A percentile compares a stretch with the other conserved stretches of the same genome.
phyloP scores from a whole-genome alignment of 2,113 vertebrate species.

The Istiophorus platypterus region DNA sequence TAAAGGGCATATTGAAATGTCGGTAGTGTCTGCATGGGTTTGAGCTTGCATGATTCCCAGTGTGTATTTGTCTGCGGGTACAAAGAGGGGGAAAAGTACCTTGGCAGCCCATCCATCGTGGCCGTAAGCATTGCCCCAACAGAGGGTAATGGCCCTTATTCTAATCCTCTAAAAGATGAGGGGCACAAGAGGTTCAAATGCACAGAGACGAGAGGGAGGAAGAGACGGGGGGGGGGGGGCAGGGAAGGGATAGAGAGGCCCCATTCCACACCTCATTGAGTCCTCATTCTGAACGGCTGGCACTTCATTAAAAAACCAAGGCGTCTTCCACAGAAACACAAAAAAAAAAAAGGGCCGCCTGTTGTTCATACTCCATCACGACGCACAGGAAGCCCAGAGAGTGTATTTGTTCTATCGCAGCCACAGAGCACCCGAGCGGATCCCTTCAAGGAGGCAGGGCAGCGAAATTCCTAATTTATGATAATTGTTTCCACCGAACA shows the following conservation, averaged over 20 bases:
- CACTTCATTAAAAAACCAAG: constrained; percentile 73
- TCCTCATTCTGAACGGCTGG: constrained; percentile 57
- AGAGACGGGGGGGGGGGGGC: constrained; percentile 26
- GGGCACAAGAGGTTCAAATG: constrained; percentile 52
- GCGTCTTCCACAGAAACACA: constrained; percentile 36
- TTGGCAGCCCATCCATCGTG: constrained; percentile 43
- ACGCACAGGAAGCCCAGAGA: constrained; percentile 11
- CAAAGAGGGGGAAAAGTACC: constrained; percentile 41
- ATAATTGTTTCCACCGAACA: constrained; percentile 69
- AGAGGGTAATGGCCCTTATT: constrained; percentile 71
- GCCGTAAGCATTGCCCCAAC: constrained; percentile 40
- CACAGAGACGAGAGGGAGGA: constrained; percentile 42
- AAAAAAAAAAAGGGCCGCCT: constrained; percentile 17
- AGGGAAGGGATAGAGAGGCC: constrained; percentile 56
- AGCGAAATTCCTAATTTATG: constrained; percentile 72
- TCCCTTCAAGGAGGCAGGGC: constrained; percentile 14
- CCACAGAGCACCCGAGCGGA: constrained; percentile 48
- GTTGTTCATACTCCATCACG: constrained; percentile 67
- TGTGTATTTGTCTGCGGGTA: constrained; percentile 8
- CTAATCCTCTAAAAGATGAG: constrained; percentile 69
- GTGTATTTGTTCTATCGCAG: constrained; percentile 64
- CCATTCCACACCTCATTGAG: constrained; percentile 78
- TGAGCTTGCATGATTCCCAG: constrained; percentile 6
- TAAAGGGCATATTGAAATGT: neutral
- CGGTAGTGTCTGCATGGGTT: neutral